These are phyloP conservation scores for Macrobrachium nipponense DNA, from an alignment of 1,140 invertebrate species.

Conservation along the genomic window DNA sequence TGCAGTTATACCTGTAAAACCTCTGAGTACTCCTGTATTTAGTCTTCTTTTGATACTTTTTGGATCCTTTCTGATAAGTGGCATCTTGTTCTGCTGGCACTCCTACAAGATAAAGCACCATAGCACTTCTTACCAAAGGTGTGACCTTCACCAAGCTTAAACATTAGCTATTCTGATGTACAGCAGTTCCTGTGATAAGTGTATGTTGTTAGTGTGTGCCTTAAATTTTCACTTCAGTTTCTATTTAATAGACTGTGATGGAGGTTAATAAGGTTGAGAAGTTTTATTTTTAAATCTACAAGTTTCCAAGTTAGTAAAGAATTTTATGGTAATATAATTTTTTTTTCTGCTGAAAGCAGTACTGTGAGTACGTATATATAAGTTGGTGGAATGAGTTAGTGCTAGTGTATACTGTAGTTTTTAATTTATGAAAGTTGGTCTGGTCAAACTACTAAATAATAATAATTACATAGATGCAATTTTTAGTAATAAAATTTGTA, in stretches of 20 bases:
- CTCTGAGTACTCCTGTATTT: neutral
- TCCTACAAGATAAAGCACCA: neutral
- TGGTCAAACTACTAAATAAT: too few relatives aligned
- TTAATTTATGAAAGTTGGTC: too few relatives aligned
- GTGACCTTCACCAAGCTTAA: conserved; percentile 10
- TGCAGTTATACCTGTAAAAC: neutral
- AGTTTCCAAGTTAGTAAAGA: too few relatives aligned
- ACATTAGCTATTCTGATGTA: neutral
- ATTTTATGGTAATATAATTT: too few relatives aligned
- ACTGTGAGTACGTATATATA: too few relatives aligned
- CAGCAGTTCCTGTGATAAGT: neutral
- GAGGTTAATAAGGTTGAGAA: too few relatives aligned
- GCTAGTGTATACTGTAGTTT: too few relatives aligned
- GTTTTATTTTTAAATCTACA: too few relatives aligned
- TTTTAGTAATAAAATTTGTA: too few relatives aligned
- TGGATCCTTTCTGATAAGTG: neutral
- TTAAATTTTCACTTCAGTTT: neutral
- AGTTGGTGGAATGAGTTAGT: too few relatives aligned
- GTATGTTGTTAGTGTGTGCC: neutral
- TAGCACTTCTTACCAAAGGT: conserved; percentile 16
- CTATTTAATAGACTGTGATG: neutral
- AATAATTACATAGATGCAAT: too few relatives aligned
- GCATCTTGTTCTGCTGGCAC: conserved; percentile 2
- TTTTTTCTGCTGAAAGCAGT: too few relatives aligned
- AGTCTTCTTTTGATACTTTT: neutral